Evolutionary conservation across 2,797 vertebrate genomes (phyloP).

Genomic region (Antennarius maculatus): DNA sequence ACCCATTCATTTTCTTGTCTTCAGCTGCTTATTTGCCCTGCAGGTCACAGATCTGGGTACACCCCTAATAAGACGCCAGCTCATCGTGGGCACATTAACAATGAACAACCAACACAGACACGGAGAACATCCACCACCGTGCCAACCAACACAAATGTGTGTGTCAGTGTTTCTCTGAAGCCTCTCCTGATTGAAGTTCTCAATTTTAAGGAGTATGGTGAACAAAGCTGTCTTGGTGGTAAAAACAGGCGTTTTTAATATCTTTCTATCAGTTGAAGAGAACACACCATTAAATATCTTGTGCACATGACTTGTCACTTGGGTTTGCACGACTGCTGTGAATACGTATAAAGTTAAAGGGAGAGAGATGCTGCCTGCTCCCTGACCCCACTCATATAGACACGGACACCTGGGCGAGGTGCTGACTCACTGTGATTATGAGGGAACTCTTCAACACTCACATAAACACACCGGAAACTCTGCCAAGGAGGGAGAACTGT

Average conservation of each 20-base stretch:
- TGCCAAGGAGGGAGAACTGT: conserved; percentile 83
- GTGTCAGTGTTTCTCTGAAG: too few relatives aligned
- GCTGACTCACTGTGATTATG: conserved; percentile 82
- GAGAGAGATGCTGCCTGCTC: conserved; percentile 78
- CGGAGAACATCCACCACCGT: too few relatives aligned
- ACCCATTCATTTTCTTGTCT: too few relatives aligned
- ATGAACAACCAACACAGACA: too few relatives aligned
- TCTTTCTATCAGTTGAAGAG: background rate
- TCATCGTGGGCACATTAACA: too few relatives aligned
- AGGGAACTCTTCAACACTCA: conserved; percentile 44
- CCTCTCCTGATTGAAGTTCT: too few relatives aligned
- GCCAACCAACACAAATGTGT: too few relatives aligned
- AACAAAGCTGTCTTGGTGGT: too few relatives aligned
- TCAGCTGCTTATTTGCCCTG: too few relatives aligned
- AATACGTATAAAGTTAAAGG: conserved; percentile 40
- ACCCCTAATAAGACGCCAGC: too few relatives aligned
- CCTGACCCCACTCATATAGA: conserved; percentile 84
- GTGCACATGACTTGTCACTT: conserved; percentile 1
- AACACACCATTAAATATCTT: background rate
- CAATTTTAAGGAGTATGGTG: too few relatives aligned
- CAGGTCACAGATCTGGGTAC: too few relatives aligned
- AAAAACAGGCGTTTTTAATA: background rate
- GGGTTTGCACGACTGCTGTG: conserved; percentile 16
- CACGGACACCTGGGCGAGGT: conserved; percentile 79
- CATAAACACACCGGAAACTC: conserved; percentile 65